phyloP scores from a whole-genome alignment of 2,888 invertebrate genomes.

The Lymantria dispar region DNA sequence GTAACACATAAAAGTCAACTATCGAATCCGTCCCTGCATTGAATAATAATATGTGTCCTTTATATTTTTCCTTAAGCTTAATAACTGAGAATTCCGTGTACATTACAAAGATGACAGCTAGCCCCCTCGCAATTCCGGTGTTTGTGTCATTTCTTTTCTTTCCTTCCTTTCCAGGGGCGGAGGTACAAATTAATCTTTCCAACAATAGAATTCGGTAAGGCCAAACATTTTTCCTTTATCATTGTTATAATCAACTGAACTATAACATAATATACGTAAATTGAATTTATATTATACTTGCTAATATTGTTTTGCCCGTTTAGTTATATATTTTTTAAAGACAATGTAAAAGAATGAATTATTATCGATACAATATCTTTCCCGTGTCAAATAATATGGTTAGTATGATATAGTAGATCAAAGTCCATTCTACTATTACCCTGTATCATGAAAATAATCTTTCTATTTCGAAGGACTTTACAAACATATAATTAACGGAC shows the following conservation, averaged over 20 bases:
- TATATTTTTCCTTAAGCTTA: slow-evolving; percentile 35
- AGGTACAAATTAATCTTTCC: slow-evolving; percentile 67
- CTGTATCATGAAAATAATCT: too few species aligned
- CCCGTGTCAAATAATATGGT: too few species aligned
- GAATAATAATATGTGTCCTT: slow-evolving; percentile 26
- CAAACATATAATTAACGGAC: too few species aligned
- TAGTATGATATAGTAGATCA: too few species aligned
- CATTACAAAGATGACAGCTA: slow-evolving; percentile 50
- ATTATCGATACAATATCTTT: too few species aligned
- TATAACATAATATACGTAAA: too few species aligned
- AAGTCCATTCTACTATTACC: too few species aligned
- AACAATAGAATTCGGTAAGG: slow-evolving; percentile 55
- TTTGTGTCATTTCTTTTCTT: slow-evolving; percentile 47
- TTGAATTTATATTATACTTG: too few species aligned
- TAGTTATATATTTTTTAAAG: too few species aligned
- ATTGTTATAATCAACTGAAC: background rate
- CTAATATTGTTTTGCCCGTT: too few species aligned
- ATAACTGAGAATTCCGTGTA: slow-evolving; percentile 45
- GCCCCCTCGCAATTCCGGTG: slow-evolving; percentile 16
- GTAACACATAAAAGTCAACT: background rate
- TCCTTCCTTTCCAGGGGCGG: slow-evolving; percentile 28
- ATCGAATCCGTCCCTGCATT: slow-evolving; percentile 22
- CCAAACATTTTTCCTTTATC: slow-evolving; percentile 15
- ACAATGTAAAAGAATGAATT: too few species aligned
- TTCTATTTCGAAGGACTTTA: too few species aligned